Evolutionary conservation across 2,888 invertebrate genomes (phyloP), one percentile per base, ranked within the genome.

Genomic region (Dorcus parallelipipedus): DNA sequence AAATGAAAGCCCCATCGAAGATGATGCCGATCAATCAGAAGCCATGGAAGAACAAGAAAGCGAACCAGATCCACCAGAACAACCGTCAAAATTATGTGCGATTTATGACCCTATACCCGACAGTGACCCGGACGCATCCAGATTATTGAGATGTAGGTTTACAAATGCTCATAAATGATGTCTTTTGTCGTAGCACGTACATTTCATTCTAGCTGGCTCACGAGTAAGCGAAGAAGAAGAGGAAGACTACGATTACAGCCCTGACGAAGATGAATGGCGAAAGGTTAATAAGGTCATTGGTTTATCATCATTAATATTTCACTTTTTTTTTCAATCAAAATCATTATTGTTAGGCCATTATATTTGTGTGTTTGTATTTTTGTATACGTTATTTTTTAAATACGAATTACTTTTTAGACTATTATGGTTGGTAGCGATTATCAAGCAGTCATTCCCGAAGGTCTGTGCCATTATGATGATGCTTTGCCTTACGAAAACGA

Each of bases 371-470:
- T 45, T 45, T 20, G 17, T 45, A 45, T 42, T 45, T 23, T 45
- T 8, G 41, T 8, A 0, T 10, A 3, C n/a, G 14, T 41, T 41
- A 14, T 41, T 6, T 41, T 41, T 4, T 41, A 41, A 10, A 41
- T 41, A 10, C 14, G n/a, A 41, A 45, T 45, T 49, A 7, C 26
- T 66, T 72, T 54, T 67, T 64, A 85, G 84, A 94, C 93, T 20
- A 96, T 97, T 64, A 95, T 95, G 92, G 95, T 97, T 26, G 97
- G 97, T 14, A 87, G 88, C 64, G 93, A 94, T 73, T 97, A 90
- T 76, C 97, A 97, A 81, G 97, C 97, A 3, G 87, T 86, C 55
- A 94, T 97, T 71, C 97, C 97, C 1, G 93, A 93, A 75, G 95
- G 95, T 1, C 81, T 97, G 14, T 91, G 91, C 71, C 89, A 89